phyloP scores from a whole-genome alignment of 2,888 invertebrate genomes.

The Nineta flava region DNA sequence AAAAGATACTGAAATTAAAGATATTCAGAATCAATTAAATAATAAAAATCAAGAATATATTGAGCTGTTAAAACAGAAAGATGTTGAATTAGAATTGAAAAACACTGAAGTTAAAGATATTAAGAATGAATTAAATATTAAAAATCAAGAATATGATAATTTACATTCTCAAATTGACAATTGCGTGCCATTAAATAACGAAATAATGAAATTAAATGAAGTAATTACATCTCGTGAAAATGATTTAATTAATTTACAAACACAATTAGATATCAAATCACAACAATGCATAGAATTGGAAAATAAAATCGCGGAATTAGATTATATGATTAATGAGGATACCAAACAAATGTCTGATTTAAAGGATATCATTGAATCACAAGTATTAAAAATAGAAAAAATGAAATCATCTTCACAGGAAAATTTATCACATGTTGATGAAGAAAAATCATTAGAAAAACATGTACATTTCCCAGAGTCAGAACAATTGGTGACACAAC shows the following conservation, averaged over 20 bases:
- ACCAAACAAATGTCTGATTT: constrained; percentile 37
- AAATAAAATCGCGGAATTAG: constrained; percentile 35
- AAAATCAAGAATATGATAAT: constrained; percentile 30
- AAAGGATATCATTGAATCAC: constrained; percentile 44
- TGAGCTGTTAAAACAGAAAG: no score
- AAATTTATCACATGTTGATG: neutral
- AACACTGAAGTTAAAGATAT: constrained; percentile 19
- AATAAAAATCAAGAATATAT: constrained; percentile 27
- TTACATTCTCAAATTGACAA: constrained; percentile 27
- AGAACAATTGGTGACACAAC: neutral
- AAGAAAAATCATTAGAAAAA: neutral
- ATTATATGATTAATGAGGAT: constrained; percentile 35
- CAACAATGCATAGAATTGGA: constrained; percentile 33
- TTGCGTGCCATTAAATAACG: constrained; percentile 23
- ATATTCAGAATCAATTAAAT: constrained; percentile 17
- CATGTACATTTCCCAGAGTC: neutral
- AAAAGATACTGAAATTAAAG: constrained; percentile 20
- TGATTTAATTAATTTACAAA: constrained; percentile 23
- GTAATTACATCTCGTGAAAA: constrained; percentile 19
- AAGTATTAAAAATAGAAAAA: constrained; percentile 57
- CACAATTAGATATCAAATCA: constrained; percentile 30
- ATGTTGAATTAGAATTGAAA: constrained; percentile 15
- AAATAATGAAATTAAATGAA: constrained; percentile 26
- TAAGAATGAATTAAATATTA: constrained; percentile 16
- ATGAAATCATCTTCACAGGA: constrained; percentile 28